Evolutionary conservation across 2,113 vertebrate species (phyloP).

Genomic region (Nibea coibor): DNA sequence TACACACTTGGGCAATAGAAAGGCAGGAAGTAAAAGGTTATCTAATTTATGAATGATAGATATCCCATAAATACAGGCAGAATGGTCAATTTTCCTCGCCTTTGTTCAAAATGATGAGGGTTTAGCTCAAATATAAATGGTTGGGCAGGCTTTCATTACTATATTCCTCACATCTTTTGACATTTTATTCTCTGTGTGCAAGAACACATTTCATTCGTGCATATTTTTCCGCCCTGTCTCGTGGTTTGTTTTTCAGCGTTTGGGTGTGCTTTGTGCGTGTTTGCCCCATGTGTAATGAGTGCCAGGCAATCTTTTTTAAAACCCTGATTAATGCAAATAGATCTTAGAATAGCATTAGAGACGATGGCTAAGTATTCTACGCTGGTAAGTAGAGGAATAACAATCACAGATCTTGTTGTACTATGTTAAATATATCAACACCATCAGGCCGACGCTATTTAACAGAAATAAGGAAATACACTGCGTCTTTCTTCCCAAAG

Average conservation of each 20-base stretch:
- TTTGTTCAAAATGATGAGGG: slow-evolving; percentile 59
- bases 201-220: slow-evolving; percentile 34
- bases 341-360: slow-evolving; percentile 55
- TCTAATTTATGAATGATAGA: slow-evolving; percentile 61
- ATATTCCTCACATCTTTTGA: slow-evolving; percentile 1
- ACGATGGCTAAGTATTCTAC: slow-evolving; percentile 45
- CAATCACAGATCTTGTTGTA: slow-evolving; percentile 33
- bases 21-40: slow-evolving; percentile 53
- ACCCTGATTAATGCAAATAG: slow-evolving; percentile 61
- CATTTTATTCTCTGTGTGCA: slow-evolving; percentile 17
- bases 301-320: slow-evolving; percentile 41
- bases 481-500: slow-evolving; percentile 34
- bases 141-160: slow-evolving; percentile 30
- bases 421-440: slow-evolving; percentile 28
- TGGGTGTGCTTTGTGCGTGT: slow-evolving; percentile 12
- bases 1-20: slow-evolving; percentile 32
- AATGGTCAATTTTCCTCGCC: slow-evolving; percentile 56
- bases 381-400: slow-evolving; percentile 31
- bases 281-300: slow-evolving; percentile 38
- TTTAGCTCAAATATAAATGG: slow-evolving; percentile 27
- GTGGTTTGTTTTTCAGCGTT: slow-evolving; percentile 29
- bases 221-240: slow-evolving; percentile 34
- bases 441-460: slow-evolving; percentile 3
- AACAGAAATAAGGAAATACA: slow-evolving; percentile 26
- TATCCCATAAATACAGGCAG: slow-evolving; percentile 38